Base-by-base conservation (phyloP, 2,888 invertebrate genomes). In the Panzeria rudis region DNA sequence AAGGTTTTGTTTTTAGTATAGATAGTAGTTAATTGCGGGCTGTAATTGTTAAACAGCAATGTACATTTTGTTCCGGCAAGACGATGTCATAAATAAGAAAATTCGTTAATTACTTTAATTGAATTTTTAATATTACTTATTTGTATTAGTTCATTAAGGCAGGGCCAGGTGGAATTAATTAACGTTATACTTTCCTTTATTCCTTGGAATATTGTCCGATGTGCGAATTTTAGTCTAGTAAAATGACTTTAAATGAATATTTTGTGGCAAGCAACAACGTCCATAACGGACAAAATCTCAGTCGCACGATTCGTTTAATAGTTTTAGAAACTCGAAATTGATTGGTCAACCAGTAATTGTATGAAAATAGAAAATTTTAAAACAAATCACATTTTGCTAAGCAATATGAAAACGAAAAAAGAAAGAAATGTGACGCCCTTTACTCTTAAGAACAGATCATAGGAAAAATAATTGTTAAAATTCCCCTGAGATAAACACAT, bases 21-120 rank as follows among this genome's bases (percentile, higher is more conserved):
- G 52, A 69, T 69, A 44, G 62, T 54, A 75, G 54, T 69, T 75
- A 69, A 59, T 75, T 62, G 23, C 15, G 23, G 20, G 44, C 2
- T 62, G 52, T 59, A n/a, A 1, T 72, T 68, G 68, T 35, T 50
- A 50, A 77, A 35, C n/a, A 68, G 66, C 29, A 66, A 59, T 38
- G 47, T 44, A 32, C 29, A 35, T 35, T 50, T 13, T 25, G n/a
- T 23, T 38, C 5, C 20, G 41, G 41, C 13, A 71, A 17, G 25
- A 20, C 0, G 20, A 59, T 47, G 4, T 3, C 20, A 44, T n/a
- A n/a, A n/a, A n/a, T n/a, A 44, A 47, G 15, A 9, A 20, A 11
- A 38, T 38, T 25, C 13, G 11, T 47, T 73, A 73, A 73, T 73
- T 61, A 61, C 50, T 11, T 59, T 35, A 50, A 73, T 73, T 25